These are phyloP conservation scores for Catharus fuscescens DNA, from an alignment of 2,113 vertebrate species.

Conservation along the genomic window DNA sequence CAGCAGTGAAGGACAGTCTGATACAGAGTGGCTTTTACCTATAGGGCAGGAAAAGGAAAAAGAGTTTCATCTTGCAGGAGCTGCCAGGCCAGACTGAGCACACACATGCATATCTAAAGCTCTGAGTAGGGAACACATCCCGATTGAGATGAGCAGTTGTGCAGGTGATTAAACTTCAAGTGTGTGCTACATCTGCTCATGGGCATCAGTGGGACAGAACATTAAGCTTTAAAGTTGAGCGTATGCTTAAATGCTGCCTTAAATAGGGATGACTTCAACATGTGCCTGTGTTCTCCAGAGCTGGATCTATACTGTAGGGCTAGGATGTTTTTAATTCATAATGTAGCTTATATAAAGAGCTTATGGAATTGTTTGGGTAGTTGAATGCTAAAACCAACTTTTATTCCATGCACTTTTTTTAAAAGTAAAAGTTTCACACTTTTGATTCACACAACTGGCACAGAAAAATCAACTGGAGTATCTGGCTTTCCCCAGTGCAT, in stretches of 20 bases:
- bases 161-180: background rate
- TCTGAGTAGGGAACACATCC: background rate
- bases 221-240: slow-evolving; percentile 28
- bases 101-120: background rate
- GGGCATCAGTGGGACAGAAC: background rate
- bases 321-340: slow-evolving; percentile 20
- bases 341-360: background rate
- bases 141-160: background rate
- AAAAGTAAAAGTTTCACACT: background rate
- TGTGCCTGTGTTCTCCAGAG: slow-evolving; percentile 35
- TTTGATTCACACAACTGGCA: background rate
- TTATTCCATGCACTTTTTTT: slow-evolving; percentile 15
- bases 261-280: slow-evolving; percentile 34
- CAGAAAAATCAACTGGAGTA: background rate
- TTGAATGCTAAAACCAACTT: background rate
- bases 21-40: background rate
- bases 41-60: background rate
- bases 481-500: background rate
- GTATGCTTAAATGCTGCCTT: slow-evolving; percentile 49
- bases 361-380: background rate
- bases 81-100: background rate
- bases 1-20: background rate
- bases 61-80: background rate
- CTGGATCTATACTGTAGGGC: slow-evolving; percentile 8
- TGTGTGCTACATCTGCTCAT: background rate